phyloP scores from a whole-genome alignment of 2,888 invertebrate species.

The Rhimphoctona megacephalus region DNA sequence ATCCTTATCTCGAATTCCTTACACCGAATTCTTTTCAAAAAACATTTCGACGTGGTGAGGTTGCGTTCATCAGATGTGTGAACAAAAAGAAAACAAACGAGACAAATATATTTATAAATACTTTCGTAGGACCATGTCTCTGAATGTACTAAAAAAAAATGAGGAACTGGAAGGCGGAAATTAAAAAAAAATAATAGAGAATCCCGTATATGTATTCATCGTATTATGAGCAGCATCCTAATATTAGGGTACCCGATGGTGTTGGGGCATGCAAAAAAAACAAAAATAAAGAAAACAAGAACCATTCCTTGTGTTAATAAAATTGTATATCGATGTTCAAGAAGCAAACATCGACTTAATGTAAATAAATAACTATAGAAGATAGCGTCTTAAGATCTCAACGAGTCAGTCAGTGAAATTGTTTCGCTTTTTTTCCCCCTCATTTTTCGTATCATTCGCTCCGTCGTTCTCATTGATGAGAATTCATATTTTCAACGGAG shows the following conservation, averaged over 20 bases:
- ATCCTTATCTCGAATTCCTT: background rate
- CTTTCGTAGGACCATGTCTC: conserved; percentile 44
- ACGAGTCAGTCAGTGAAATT: conserved; percentile 77
- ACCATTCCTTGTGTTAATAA: conserved; percentile 76
- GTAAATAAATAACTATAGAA: conserved; percentile 76
- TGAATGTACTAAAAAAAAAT: conserved; percentile 15
- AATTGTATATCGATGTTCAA: conserved; percentile 74
- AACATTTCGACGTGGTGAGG: conserved; percentile 12
- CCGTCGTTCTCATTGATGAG: conserved; percentile 54
- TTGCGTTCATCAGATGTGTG: conserved; percentile 30
- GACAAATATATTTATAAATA: conserved; percentile 44
- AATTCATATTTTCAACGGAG: conserved; percentile 72
- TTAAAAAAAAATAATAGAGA: conserved; percentile 47
- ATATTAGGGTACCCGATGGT: conserved; percentile 65
- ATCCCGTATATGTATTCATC: conserved; percentile 62
- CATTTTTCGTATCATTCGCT: conserved; percentile 48
- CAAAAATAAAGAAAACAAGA: conserved; percentile 55
- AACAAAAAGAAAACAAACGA: conserved; percentile 5
- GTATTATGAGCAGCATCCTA: conserved; percentile 66
- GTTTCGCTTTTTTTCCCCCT: conserved; percentile 68
- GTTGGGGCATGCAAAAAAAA: conserved; percentile 24
- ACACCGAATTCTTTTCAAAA: background rate
- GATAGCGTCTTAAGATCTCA: conserved; percentile 74
- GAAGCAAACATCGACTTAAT: conserved; percentile 74
- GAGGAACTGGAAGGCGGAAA: background rate